Conservation (phyloP, 1,140 invertebrate genomes). For the Plutomurus gul region DNA sequence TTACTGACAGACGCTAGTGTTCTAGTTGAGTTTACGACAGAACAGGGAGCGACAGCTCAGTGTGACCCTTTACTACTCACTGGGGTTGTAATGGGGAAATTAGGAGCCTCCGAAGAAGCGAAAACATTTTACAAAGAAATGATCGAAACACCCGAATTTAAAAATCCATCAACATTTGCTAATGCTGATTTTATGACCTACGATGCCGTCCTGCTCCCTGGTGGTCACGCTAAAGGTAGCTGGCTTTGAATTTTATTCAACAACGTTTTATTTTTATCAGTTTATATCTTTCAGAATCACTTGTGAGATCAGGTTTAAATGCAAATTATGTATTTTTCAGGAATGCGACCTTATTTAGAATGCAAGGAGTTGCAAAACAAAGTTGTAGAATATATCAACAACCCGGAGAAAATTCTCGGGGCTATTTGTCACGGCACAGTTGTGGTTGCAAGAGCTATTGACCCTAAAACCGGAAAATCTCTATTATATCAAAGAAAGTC, state of each 20-base stretch:
- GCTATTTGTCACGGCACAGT: conserved; percentile 51
- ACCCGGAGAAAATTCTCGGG: conserved; percentile 42
- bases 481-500: conserved; percentile 45
- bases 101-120: conserved; percentile 44
- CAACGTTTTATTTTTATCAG: too few species aligned
- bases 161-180: conserved; percentile 37
- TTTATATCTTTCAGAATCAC: too few species aligned
- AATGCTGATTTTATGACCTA: conserved; percentile 41
- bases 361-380: conserved; percentile 37
- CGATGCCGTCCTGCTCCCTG: conserved; percentile 47
- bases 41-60: conserved; percentile 36
- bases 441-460: conserved; percentile 40
- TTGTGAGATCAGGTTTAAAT: neutral
- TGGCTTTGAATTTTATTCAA: too few species aligned
- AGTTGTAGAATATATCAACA: conserved; percentile 40
- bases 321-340: neutral
- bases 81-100: conserved; percentile 48
- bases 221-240: conserved; percentile 52
- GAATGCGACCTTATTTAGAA: conserved; percentile 51
- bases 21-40: conserved; percentile 40
- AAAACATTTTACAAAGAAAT: conserved; percentile 45
- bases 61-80: conserved; percentile 47
- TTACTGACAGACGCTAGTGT: conserved; percentile 38
- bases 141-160: conserved; percentile 33
- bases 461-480: conserved; percentile 51